Base-by-base conservation (phyloP, 2,888 invertebrate species). In the Unio delphinus region DNA sequence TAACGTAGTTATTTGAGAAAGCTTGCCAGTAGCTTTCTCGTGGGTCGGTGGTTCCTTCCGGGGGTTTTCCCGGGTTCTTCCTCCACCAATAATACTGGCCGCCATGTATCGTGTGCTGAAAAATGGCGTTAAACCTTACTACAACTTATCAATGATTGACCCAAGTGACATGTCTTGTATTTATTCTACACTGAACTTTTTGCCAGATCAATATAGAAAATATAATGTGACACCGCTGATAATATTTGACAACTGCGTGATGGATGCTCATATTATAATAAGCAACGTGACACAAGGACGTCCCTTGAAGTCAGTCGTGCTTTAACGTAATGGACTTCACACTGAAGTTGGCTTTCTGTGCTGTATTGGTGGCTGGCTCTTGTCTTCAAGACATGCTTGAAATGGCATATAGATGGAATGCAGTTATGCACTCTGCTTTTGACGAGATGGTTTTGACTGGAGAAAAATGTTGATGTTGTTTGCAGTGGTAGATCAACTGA, bases 171-270 rank as follows among this genome's bases (percentile, higher is more conserved):
- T 68, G 66, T 71, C 68, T 7, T 79, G 79, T 60, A 71, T 81
- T 1, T 76, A 65, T 59, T 71, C 73, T 17, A 80, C 75, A 4
- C 64, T 78, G 34, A n/a, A 62, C 17, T 79, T 71, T 56, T 67
- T 79, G 0, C 58, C 65, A 23, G n/a, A 54, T 17, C 66, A 74
- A 23, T 62, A 68, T 6, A 61, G 55, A 45, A 54, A 61, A 7
- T 59, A 75, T 11, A 34, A 56, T 4, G 55, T 60, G 20, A 66
- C 65, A 30, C 78, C 81, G 59, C 64, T 80, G 1, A 23, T 80
- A 20, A 80, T 79, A n/a, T 80, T 80, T 67, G 76, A 75, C 76
- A 78, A 56, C 76, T 76, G 23, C 62, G 11, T 78, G 65, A 64
- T 80, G 70, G 75, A 81, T 65, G 67, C 76, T 1, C 57, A 20